phyloP scores from a whole-genome alignment of 2,888 invertebrate genomes.

The Conomelus anceps region DNA sequence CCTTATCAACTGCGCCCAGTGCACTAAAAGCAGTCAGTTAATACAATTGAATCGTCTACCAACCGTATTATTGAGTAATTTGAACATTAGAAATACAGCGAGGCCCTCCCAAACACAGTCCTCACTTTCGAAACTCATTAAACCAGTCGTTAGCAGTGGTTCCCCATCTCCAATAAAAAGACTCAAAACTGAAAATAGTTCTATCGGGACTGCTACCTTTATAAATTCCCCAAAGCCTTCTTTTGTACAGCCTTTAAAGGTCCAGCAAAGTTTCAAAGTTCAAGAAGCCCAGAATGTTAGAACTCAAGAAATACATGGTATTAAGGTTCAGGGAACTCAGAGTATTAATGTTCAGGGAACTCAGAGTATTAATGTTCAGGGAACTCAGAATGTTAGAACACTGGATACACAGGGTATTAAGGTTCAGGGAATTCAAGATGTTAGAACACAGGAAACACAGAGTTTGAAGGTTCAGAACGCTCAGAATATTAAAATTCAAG shows the following conservation, averaged over 20 bases:
- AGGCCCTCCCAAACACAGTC: neutral
- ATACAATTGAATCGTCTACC: neutral
- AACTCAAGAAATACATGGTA: no score
- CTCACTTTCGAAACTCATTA: neutral
- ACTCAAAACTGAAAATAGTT: neutral
- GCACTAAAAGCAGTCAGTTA: constrained; percentile 53
- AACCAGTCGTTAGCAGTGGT: neutral
- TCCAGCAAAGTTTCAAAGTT: no score
- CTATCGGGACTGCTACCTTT: neutral
- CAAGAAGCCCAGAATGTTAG: no score
- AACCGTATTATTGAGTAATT: neutral
- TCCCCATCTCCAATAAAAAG: neutral
- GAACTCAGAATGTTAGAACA: neutral
- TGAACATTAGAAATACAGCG: neutral
- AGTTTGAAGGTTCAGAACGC: neutral
- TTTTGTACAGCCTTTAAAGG: no score
- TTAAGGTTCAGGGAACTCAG: neutral
- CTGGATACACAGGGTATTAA: neutral
- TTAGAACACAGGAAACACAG: neutral
- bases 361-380: neutral
- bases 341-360: neutral
- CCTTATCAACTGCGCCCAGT: constrained; percentile 54
- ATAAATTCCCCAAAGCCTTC: neutral
- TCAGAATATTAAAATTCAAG: no score
- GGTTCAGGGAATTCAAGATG: neutral